Conservation (phyloP, 1,140 invertebrate genomes). For the Aphelenchoides fujianensis region DNA sequence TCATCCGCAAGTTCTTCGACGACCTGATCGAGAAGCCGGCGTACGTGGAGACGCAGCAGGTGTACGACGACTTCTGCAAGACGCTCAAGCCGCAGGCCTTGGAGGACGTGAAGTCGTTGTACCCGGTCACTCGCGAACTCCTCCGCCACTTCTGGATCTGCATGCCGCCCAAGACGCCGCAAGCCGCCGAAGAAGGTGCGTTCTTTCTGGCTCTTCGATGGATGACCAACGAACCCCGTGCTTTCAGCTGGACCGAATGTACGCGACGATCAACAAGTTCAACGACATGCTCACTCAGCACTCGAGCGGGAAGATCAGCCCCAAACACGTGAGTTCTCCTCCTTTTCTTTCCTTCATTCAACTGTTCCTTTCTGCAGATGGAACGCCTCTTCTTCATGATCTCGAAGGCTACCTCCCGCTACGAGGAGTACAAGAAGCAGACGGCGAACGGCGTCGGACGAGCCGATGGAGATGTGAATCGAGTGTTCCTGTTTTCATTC, state of each 20-base stretch:
- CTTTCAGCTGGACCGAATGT: constrained; percentile 45
- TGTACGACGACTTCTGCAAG: constrained; percentile 8
- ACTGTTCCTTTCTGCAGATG: not conserved
- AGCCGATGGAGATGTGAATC: not conserved
- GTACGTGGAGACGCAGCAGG: not conserved
- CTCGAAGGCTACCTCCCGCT: constrained; percentile 5
- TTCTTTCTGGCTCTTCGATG: constrained; percentile 19
- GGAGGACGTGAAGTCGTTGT: constrained; percentile 15
- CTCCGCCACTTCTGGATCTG: constrained; percentile 58
- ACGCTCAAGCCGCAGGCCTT: constrained; percentile 7
- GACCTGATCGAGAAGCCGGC: constrained; percentile 1
- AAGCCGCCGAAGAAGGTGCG: constrained; percentile 48
- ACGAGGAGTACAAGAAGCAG: not conserved
- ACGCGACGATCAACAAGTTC: constrained; percentile 41
- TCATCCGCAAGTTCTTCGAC: constrained; percentile 14
- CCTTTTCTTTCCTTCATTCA: constrained; percentile 17
- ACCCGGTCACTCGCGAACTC: constrained; percentile 39
- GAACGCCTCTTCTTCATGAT: constrained; percentile 10
- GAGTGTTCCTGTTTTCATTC: constrained; percentile 9
- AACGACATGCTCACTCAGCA: constrained; percentile 24
- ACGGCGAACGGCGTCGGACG: not conserved
- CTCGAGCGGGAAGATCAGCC: constrained; percentile 17
- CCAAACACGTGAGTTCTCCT: constrained; percentile 31
- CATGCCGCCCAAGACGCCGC: constrained; percentile 46
- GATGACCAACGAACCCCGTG: constrained; percentile 21